phyloP scores from a whole-genome alignment of 1,140 invertebrate species.

The Carposina sasakii region DNA sequence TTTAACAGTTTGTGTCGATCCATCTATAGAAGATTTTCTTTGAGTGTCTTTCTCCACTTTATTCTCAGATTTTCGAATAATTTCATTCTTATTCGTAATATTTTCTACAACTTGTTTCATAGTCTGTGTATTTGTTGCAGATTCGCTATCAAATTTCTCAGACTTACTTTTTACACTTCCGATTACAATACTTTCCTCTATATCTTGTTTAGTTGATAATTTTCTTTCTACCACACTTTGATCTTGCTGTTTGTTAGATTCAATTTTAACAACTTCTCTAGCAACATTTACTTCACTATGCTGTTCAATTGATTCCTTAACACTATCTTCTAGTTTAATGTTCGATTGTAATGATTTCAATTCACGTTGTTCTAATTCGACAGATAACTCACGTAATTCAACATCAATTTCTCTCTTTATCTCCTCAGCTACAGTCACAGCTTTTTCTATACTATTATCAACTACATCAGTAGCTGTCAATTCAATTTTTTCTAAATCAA shows the following conservation, averaged over 20 bases:
- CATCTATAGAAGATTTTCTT: conserved; percentile 1
- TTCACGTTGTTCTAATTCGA: conserved; percentile 5
- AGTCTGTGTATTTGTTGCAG: no score
- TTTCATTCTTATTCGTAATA: not conserved
- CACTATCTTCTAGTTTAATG: conserved; percentile 14
- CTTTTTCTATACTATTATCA: conserved; percentile 38
- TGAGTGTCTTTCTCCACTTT: no score
- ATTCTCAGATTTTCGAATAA: no score
- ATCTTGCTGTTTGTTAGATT: conserved; percentile 11
- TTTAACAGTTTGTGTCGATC: not conserved
- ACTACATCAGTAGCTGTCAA: conserved; percentile 37
- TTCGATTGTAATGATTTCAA: not conserved
- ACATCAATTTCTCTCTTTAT: conserved; percentile 39
- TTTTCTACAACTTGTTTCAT: conserved; percentile 8
- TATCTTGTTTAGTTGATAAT: conserved; percentile 13
- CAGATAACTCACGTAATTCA: conserved; percentile 11
- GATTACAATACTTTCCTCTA: conserved; percentile 17
- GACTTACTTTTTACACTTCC: conserved; percentile 17
- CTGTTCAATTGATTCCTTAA: not conserved
- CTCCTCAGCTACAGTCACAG: conserved; percentile 31
- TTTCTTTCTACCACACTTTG: conserved; percentile 12
- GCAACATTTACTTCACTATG: conserved; percentile 18
- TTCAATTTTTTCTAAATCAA: conserved; percentile 45
- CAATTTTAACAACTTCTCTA: conserved; percentile 14
- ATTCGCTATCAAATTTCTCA: conserved; percentile 11